Percentiles rank a stretch among this genome's conserved stretches.
These are phyloP conservation scores for Bimastos eiseni DNA, from an alignment of 2,888 invertebrate species.

Conservation along the genomic window DNA sequence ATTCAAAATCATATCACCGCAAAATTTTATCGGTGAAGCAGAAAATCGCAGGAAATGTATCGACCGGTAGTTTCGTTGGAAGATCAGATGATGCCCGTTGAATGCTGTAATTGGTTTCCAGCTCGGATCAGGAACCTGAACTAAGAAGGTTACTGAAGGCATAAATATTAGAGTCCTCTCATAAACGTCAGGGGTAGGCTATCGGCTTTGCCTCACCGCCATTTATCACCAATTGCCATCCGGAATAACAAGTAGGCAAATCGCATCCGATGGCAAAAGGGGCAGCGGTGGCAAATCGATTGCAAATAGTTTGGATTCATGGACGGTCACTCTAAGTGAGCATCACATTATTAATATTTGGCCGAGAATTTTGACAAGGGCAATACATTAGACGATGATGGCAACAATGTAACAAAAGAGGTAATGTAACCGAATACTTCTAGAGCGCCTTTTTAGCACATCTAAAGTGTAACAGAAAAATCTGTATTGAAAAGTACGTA, in stretches of 20 bases:
- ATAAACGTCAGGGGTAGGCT: not conserved
- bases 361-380: not conserved
- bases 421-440: not conserved
- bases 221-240: slow-evolving; percentile 13
- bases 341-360: not conserved
- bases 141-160: not conserved
- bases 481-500: too few species aligned
- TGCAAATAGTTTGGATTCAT: not conserved
- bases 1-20: not conserved
- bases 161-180: not conserved
- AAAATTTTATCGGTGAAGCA: not conserved
- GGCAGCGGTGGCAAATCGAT: not conserved
- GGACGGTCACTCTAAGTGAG: not conserved
- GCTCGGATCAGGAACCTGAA: not conserved
- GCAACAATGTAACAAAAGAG: not conserved
- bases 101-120: slow-evolving; percentile 3
- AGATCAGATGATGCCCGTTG: not conserved
- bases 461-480: too few species aligned
- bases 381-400: not conserved
- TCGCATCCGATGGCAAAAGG: not conserved
- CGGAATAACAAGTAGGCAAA: slow-evolving; percentile 13
- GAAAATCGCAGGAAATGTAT: not conserved
- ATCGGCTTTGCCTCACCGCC: not conserved
- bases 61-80: not conserved
- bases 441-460: too few species aligned